Percentiles rank a stretch among this genome's conserved stretches.
These are phyloP conservation scores for Notocelia uddmanniana DNA, from an alignment of 2,888 invertebrate genomes.

Conservation along the genomic window DNA sequence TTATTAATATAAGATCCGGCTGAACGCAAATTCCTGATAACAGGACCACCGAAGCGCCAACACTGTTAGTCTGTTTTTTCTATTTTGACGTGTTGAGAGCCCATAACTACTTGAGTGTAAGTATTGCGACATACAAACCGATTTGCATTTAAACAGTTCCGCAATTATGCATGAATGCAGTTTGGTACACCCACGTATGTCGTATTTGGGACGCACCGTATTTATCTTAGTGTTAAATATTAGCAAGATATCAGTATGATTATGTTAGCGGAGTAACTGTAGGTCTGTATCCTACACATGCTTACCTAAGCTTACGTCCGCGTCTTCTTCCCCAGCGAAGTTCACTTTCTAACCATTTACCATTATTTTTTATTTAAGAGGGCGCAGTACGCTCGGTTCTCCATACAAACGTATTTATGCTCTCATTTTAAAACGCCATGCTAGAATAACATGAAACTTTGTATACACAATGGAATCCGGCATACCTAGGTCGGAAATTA, in stretches of 20 bases:
- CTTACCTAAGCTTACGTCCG: too few species aligned
- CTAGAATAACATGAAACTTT: too few species aligned
- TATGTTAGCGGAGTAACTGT: background rate
- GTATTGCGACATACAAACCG: slow-evolving; percentile 23
- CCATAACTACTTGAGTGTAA: background rate
- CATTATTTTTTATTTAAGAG: too few species aligned
- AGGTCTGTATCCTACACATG: too few species aligned
- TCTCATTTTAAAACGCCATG: too few species aligned
- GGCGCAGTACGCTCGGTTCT: too few species aligned
- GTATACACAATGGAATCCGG: too few species aligned
- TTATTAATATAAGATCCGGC: too few species aligned
- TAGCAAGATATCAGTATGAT: background rate
- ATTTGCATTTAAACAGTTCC: slow-evolving; percentile 38
- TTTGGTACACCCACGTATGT: slow-evolving; percentile 29
- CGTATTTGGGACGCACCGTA: slow-evolving; percentile 28
- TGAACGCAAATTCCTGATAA: background rate
- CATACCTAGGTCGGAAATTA: too few species aligned
- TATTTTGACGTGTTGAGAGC: background rate
- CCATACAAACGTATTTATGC: too few species aligned
- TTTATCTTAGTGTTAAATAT: slow-evolving; percentile 16
- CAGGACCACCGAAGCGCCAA: slow-evolving; percentile 1
- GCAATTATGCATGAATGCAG: slow-evolving; percentile 44
- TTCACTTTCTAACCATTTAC: too few species aligned
- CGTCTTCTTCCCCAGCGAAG: too few species aligned
- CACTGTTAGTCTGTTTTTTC: background rate